These are phyloP conservation scores for Drosophila buzzatii DNA, from an alignment of 2,888 invertebrate species.

Conservation along the genomic window DNA sequence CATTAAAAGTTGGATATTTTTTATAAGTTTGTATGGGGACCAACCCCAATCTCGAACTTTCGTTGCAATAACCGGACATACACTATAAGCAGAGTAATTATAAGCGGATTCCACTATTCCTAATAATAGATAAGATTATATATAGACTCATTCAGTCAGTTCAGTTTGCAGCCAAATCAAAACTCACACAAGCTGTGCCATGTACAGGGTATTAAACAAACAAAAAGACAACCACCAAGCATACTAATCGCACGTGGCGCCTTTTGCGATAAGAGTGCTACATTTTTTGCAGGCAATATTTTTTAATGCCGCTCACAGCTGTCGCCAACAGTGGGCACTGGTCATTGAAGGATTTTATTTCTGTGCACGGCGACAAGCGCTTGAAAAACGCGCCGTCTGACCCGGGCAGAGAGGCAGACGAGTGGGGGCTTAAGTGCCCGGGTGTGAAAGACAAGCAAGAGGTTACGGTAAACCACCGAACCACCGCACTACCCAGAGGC, in stretches of 20 bases:
- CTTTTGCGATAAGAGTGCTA: conserved; percentile 27
- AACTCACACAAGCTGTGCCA: neutral
- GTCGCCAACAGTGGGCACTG: conserved; percentile 31
- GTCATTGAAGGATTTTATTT: conserved; percentile 33
- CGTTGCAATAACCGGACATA: too few relatives aligned
- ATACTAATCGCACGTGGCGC: conserved; percentile 33
- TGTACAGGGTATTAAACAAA: conserved; percentile 24
- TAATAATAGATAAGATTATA: too few relatives aligned
- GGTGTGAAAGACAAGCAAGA: conserved; percentile 12
- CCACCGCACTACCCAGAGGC: conserved; percentile 10
- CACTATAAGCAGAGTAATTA: too few relatives aligned
- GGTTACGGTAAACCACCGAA: neutral
- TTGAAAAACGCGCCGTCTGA: conserved; percentile 33
- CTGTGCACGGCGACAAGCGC: conserved; percentile 6
- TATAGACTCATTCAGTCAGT: neutral
- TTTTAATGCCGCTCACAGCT: conserved; percentile 43
- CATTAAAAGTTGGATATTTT: too few relatives aligned
- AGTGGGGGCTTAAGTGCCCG: conserved; percentile 30
- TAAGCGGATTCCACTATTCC: too few relatives aligned
- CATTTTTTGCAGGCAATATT: conserved; percentile 28
- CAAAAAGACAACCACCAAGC: neutral
- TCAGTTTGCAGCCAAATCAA: neutral
- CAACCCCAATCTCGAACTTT: too few relatives aligned
- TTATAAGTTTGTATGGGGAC: too few relatives aligned
- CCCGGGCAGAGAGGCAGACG: conserved; percentile 27